Base-by-base conservation (phyloP, 2,888 invertebrate genomes). In the Bruchidius siliquastri region DNA sequence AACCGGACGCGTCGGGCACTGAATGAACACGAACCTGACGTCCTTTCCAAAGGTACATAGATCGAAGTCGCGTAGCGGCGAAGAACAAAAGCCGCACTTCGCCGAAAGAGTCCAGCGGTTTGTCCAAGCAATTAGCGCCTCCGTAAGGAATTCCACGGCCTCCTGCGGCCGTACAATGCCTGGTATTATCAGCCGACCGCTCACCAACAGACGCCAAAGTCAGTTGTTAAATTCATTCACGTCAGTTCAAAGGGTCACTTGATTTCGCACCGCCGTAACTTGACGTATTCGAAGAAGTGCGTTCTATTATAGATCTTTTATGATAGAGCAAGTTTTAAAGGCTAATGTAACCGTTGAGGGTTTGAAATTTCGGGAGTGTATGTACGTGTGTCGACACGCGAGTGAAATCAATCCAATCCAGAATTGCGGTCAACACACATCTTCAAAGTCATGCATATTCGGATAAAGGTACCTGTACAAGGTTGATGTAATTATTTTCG, bases 71-170 rank as follows among this genome's bases (percentile, higher is more conserved):
- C 20, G 0, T 22, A n/a, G 69, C 22, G 77, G 77, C 77, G 79
- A 81, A 77, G 77, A 78, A 78, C 80, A 78, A 80, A 79, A 80
- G 80, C 20, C 76, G 77, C 78, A 76, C 76, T 82, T 82, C 79
- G 82, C 83, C 84, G 83, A 84, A 84, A 84, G 82, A 80, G 81
- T 76, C 78, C 76, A 81, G 79, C 79, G 81, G 84, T 82, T 84
- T 84, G 80, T 82, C 77, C 72, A 80, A 81, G 79, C 82, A 86
- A 86, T 86, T 86, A 86, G 82, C 86, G 86, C 86, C 75, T 84
- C 80, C 80, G 82, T 84, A 84, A 83, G 84, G 86, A 86, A 86
- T 86, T 86, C 86, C 85, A 77, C 18, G 49, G 49, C 49, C 49
- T 49, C 18, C 49, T 81, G 80, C 83, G 83, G 83, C 81, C 79